phyloP scores from a whole-genome alignment of 2,113 vertebrate genomes.

The Solea solea region DNA sequence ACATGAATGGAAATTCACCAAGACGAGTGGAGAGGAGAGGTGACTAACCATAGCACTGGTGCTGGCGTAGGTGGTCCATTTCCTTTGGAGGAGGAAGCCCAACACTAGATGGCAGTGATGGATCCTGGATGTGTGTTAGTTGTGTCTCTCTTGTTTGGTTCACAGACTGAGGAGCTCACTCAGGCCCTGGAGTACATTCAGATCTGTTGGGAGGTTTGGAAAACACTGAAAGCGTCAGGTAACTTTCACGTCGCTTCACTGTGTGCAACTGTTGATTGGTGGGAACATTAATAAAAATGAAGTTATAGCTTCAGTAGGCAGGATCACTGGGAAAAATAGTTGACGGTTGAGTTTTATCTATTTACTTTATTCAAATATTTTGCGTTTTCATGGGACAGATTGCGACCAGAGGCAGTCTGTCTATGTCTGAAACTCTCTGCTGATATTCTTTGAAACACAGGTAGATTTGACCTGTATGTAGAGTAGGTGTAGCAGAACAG shows the following conservation, averaged over 20 bases:
- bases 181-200: slow-evolving; percentile 85
- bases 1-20: slow-evolving; percentile 65
- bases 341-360: too few relatives aligned
- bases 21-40: slow-evolving; percentile 55
- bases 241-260: neutral
- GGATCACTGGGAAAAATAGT: too few relatives aligned
- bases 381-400: too few relatives aligned
- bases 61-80: slow-evolving; percentile 53
- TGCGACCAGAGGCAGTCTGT: too few relatives aligned
- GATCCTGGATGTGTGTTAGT: slow-evolving; percentile 35
- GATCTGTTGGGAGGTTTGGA: slow-evolving; percentile 87
- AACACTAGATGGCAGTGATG: slow-evolving; percentile 74
- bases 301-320: too few relatives aligned
- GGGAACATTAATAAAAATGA: too few relatives aligned
- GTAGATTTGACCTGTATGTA: too few relatives aligned
- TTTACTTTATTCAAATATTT: too few relatives aligned
- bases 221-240: slow-evolving; percentile 88
- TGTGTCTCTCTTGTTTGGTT: slow-evolving; percentile 23
- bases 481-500: too few relatives aligned
- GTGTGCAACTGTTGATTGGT: neutral
- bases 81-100: slow-evolving; percentile 12
- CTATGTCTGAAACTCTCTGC: too few relatives aligned
- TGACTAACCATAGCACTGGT: slow-evolving; percentile 60
- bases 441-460: too few relatives aligned
- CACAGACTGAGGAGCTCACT: slow-evolving; percentile 81